Conservation (phyloP, 2,113 vertebrate species). For the Ginglymostoma cirratum region DNA sequence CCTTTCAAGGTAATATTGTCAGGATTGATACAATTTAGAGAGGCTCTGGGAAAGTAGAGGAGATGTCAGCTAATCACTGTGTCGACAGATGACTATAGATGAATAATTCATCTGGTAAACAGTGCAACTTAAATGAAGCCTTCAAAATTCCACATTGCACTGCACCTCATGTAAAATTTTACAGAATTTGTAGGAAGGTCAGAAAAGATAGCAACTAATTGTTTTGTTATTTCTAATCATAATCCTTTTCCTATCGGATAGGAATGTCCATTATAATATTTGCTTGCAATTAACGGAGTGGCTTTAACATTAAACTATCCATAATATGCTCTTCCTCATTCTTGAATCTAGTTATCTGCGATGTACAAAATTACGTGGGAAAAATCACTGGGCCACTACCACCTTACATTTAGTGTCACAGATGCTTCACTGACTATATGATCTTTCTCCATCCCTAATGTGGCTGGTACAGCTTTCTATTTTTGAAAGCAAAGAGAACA, state of each 20-base stretch:
- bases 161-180: neutral
- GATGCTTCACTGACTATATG: neutral
- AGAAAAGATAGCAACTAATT: neutral
- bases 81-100: neutral
- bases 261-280: neutral
- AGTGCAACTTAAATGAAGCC: neutral
- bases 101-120: neutral
- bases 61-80: neutral
- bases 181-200: neutral
- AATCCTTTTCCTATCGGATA: neutral
- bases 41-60: neutral
- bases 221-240: neutral
- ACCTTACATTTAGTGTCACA: neutral
- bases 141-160: neutral
- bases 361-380: neutral
- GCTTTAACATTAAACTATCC: neutral
- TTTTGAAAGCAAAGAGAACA: neutral
- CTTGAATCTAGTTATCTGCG: neutral
- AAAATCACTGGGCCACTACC: neutral
- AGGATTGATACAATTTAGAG: neutral
- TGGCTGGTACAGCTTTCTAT: neutral
- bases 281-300: neutral
- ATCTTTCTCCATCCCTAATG: neutral
- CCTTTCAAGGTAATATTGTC: neutral
- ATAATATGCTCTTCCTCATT: neutral